Percentiles rank a stretch among this genome's conserved stretches.
Conservation (phyloP, 2,797 vertebrate species). For the Hyperoplus lanceolatus region DNA sequence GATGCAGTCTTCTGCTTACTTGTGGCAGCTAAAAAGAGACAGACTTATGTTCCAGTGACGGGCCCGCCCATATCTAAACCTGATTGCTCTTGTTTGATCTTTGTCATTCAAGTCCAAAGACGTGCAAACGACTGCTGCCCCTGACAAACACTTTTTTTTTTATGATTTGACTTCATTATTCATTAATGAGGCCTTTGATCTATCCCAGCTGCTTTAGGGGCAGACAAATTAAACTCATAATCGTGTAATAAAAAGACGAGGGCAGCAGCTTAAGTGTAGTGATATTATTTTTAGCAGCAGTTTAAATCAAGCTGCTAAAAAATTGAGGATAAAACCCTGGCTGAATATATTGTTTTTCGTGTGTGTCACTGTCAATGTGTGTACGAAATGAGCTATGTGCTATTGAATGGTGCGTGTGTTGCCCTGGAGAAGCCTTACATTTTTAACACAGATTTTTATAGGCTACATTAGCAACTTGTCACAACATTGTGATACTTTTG, state of each 20-base stretch:
- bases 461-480: neutral
- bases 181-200: slow-evolving; percentile 61
- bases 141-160: slow-evolving; percentile 38
- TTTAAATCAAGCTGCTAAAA: slow-evolving; percentile 39
- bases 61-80: no score
- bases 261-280: slow-evolving; percentile 21
- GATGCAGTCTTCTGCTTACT: no score
- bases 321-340: slow-evolving; percentile 25
- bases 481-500: neutral
- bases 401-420: slow-evolving; percentile 1
- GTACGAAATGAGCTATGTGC: neutral
- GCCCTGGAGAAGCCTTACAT: neutral
- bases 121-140: neutral
- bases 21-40: no score
- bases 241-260: slow-evolving; percentile 46
- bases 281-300: slow-evolving; percentile 44
- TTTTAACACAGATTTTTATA: neutral
- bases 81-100: slow-evolving; percentile 27
- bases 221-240: slow-evolving; percentile 52
- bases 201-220: slow-evolving; percentile 44
- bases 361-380: neutral
- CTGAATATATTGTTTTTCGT: slow-evolving; percentile 1
- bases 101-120: slow-evolving; percentile 36
- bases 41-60: no score
- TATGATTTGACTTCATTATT: slow-evolving; percentile 44